These are phyloP conservation scores for Cyclina sinensis DNA, from an alignment of 1,140 invertebrate species.

Conservation along the genomic window DNA sequence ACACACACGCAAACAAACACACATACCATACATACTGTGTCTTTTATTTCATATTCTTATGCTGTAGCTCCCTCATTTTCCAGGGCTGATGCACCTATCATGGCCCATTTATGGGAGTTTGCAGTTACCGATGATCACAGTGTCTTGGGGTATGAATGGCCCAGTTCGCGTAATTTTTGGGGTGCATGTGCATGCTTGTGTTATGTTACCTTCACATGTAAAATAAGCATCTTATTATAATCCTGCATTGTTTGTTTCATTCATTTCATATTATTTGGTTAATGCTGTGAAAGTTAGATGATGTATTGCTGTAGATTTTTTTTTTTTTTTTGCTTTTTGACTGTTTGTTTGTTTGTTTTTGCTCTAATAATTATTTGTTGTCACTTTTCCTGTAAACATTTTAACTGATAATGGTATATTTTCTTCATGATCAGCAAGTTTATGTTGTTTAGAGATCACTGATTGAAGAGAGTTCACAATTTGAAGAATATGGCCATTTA, in stretches of 20 bases:
- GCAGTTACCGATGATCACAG: conserved; percentile 91
- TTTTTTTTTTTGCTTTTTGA: not conserved
- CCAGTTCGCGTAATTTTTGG: conserved; percentile 1
- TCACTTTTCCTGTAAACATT: too few species aligned
- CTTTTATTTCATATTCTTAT: not conserved
- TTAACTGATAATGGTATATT: too few species aligned
- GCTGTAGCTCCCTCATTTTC: conserved; percentile 42
- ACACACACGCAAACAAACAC: too few species aligned
- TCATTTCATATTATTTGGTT: not conserved
- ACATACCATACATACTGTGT: too few species aligned
- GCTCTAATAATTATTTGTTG: too few species aligned
- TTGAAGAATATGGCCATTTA: too few species aligned
- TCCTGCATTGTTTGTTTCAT: not conserved
- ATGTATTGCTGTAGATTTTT: not conserved
- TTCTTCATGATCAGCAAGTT: too few species aligned
- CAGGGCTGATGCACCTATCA: conserved; percentile 98
- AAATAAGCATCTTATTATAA: not conserved
- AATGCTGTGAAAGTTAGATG: not conserved
- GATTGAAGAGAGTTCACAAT: too few species aligned
- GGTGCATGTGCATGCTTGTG: conserved; percentile 31
- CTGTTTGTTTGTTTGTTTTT: too few species aligned
- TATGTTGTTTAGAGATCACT: too few species aligned
- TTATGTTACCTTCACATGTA: not conserved
- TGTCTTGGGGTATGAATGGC: conserved; percentile 90
- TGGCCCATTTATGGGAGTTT: conserved; percentile 98